A percentile compares a stretch with the other conserved stretches of the same genome.
Conservation (phyloP, 23 tunicate species). For the Halocynthia roretzi region DNA sequence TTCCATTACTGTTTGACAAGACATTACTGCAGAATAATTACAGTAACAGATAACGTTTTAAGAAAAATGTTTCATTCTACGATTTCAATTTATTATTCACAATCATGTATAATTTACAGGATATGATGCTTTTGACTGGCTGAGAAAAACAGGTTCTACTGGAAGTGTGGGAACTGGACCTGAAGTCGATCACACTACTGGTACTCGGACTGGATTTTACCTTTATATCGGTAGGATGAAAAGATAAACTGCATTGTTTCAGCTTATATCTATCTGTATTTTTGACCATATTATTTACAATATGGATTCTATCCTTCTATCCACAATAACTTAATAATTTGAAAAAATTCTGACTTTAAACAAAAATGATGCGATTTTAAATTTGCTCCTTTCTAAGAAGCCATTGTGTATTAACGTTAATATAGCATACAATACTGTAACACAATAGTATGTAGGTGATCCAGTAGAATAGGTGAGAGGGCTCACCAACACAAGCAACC, state of each 20-base stretch:
- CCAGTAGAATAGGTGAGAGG: too few species aligned
- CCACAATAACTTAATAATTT: too few species aligned
- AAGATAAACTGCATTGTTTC: not conserved
- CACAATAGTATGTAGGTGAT: too few species aligned
- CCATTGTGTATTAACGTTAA: too few species aligned
- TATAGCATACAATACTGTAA: too few species aligned
- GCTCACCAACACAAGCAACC: too few species aligned
- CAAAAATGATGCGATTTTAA: too few species aligned
- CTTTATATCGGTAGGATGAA: constrained; percentile 49
- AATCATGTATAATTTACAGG: not conserved
- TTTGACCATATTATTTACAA: too few species aligned
- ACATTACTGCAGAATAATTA: not conserved
- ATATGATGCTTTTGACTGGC: constrained; percentile 74
- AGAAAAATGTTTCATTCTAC: not conserved
- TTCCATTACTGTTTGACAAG: not conserved
- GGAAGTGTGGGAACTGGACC: constrained; percentile 82
- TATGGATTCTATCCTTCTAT: too few species aligned
- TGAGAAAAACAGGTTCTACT: constrained; percentile 53
- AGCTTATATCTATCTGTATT: not conserved
- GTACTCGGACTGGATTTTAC: constrained; percentile 54
- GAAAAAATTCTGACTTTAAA: too few species aligned
- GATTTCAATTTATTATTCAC: not conserved
- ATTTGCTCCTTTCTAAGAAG: too few species aligned
- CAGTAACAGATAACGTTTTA: not conserved
- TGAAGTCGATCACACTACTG: constrained; percentile 75